Evolutionary conservation across 2,888 invertebrate genomes (phyloP), one percentile per base, ranked within the genome.

Genomic region (Zhuqinia jingwanae): DNA sequence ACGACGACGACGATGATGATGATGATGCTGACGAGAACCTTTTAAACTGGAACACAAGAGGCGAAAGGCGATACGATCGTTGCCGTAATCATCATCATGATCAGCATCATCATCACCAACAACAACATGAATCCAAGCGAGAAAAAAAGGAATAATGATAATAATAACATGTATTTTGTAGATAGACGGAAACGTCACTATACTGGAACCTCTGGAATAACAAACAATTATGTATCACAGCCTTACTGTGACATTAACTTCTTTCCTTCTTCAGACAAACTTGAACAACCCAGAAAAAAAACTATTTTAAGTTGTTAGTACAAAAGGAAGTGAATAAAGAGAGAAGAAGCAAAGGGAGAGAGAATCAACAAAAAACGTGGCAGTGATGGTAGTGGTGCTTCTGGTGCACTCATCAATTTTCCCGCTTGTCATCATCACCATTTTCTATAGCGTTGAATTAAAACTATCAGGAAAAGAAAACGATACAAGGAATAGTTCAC

Each of bases 361-460:
- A 15, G 11, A 60, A 15, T 2, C n/a, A n/a, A n/a, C n/a, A n/a
- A n/a, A n/a, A n/a, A n/a, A n/a, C n/a, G n/a, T n/a, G n/a, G n/a
- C n/a, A n/a, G n/a, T n/a, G n/a, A n/a, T n/a, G n/a, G n/a, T n/a
- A n/a, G n/a, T n/a, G n/a, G n/a, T n/a, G n/a, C n/a, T n/a, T 13
- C 1, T n/a, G 36, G 65, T 20, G 36, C 11, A 10, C 79, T 88
- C 88, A 88, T 88, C 88, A 87, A 88, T 88, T 88, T 87, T 87
- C 85, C 20, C 30, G 68, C 63, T 63, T 88, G 88, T 87, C 87
- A 88, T 17, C 63, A 27, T 30, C 17, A n/a, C 11, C 42, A 10
- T 70, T 53, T 36, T 6, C 65, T 17, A 27, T 65, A 10, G 50
- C 15, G n/a, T 13, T 15, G 13, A 13, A 13, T 50, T n/a, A n/a